Base-by-base conservation (phyloP, 2,888 invertebrate genomes). In the Ennomos fuscantarius region DNA sequence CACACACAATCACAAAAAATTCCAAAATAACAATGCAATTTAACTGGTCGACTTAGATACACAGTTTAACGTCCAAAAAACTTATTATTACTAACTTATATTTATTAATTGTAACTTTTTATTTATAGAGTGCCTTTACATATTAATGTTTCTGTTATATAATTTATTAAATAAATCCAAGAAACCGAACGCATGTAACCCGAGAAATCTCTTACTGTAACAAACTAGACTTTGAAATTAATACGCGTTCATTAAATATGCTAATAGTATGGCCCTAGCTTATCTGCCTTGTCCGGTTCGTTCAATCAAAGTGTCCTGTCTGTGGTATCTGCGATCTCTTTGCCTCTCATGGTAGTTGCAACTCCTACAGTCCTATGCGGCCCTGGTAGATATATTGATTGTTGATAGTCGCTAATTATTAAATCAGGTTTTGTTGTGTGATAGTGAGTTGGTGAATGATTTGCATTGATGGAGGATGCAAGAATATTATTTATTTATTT, bases 231-330 rank as follows among this genome's bases (percentile, higher is more conserved):
- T 74, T 63, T 61, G 72, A 80, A 89, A 90, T 89, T 89, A 88
- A 90, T 90, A 90, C 84, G 72, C 75, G 72, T 86, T 89, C 87
- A 86, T 90, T 89, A 84, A 90, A 81, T 89, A 91, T 90, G 90
- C 87, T 88, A 89, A 90, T 89, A 86, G 84, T 76, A 75, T 74
- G 77, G 80, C 76, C 74, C 63, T 68, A 63, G 70, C 69, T 63
- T 90, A 89, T 90, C 88, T 83, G 61, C 65, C 73, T 81, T 86
- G 90, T 89, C 89, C 87, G 82, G 80, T 83, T 74, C 88, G 88
- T 87, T 91, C 90, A 89, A 90, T 91, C 90, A 91, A 87, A 78
- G 82, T 87, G 90, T 91, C 90, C 87, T 87, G 87, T 89, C 87
- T 73, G 73, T 74, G 72, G 76, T 89, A 89, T 90, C 89, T 80